These are phyloP conservation scores for Nomada fucata DNA, from an alignment of 2,888 invertebrate genomes.

Conservation along the genomic window DNA sequence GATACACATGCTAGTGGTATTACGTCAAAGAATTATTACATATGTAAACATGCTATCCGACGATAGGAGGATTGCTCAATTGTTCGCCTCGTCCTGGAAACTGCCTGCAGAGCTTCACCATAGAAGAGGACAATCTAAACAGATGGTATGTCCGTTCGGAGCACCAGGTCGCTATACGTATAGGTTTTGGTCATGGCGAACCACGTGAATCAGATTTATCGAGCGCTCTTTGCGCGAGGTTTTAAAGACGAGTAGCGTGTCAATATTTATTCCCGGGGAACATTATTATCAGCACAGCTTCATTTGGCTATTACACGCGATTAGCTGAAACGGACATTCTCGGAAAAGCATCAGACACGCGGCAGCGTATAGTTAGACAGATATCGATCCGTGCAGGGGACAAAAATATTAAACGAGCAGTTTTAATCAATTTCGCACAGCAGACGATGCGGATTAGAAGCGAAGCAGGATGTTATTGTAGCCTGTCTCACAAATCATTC, in stretches of 20 bases:
- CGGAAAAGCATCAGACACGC: neutral
- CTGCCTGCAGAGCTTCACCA: neutral
- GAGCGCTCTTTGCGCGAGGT: neutral
- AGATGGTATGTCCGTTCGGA: neutral
- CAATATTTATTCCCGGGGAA: neutral
- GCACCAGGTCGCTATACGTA: neutral
- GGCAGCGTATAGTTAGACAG: too few species aligned
- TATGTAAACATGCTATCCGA: too few species aligned
- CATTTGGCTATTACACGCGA: neutral
- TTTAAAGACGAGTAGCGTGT: neutral
- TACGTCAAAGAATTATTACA: neutral
- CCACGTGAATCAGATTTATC: slow-evolving; percentile 14
- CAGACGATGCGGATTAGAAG: neutral
- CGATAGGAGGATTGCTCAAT: neutral
- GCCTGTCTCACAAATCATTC: slow-evolving; percentile 12
- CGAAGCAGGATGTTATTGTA: slow-evolving; percentile 45
- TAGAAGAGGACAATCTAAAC: neutral
- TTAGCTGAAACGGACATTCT: neutral
- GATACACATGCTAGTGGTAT: neutral
- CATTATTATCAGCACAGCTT: neutral
- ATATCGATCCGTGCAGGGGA: neutral
- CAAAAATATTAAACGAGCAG: neutral
- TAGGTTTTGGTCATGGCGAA: neutral
- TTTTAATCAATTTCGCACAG: neutral
- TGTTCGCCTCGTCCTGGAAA: neutral